Percentiles rank a stretch among this genome's conserved stretches.
These are phyloP conservation scores for Eciton burchellii DNA, from an alignment of 1,140 invertebrate species.

Conservation along the genomic window DNA sequence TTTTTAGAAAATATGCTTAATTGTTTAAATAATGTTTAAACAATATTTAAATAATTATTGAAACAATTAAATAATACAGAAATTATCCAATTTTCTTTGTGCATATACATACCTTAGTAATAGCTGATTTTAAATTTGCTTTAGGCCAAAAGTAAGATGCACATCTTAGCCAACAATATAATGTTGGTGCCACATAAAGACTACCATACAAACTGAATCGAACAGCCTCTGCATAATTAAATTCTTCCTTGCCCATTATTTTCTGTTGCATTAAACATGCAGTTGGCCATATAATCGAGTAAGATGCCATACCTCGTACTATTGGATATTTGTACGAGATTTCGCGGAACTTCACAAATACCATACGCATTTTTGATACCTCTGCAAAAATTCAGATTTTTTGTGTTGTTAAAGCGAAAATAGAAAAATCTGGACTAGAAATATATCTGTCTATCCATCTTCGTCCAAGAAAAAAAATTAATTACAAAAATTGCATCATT, in stretches of 20 bases:
- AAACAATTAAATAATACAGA: background rate
- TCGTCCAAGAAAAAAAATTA: no score
- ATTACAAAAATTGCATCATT: no score
- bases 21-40: background rate
- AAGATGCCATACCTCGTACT: conserved; percentile 90
- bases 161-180: conserved; percentile 90
- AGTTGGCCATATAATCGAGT: conserved; percentile 90
- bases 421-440: no score
- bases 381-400: conserved; percentile 32
- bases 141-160: conserved; percentile 88
- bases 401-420: background rate
- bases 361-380: conserved; percentile 75
- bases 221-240: conserved; percentile 86
- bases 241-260: conserved; percentile 85
- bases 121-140: conserved; percentile 87
- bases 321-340: conserved; percentile 86
- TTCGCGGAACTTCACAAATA: conserved; percentile 82
- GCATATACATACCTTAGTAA: conserved; percentile 87
- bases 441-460: no score
- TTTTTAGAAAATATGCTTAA: background rate
- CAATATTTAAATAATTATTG: background rate
- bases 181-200: conserved; percentile 90
- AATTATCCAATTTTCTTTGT: background rate
- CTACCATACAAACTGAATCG: conserved; percentile 90
- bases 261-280: conserved; percentile 88